Percentiles rank a stretch among this genome's conserved stretches.
Conservation (phyloP, 2,113 vertebrate genomes). For the Edolisoma coerulescens region DNA sequence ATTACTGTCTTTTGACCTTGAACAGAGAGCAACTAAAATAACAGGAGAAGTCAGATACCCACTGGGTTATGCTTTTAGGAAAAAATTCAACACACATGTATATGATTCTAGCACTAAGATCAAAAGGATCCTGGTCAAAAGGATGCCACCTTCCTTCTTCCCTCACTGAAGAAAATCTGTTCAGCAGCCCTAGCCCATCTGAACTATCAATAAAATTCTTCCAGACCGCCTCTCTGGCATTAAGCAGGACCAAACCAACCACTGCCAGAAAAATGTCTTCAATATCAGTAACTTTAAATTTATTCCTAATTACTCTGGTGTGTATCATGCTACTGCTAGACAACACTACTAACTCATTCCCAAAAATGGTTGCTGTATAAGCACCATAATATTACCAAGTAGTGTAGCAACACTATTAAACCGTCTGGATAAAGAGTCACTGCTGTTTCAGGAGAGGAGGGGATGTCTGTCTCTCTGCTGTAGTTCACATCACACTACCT, state of each 20-base stretch:
- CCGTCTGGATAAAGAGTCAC: not conserved
- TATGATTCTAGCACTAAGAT: not conserved
- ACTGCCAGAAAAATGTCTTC: not conserved
- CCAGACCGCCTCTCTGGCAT: not conserved
- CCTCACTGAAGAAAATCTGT: not conserved
- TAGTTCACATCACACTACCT: not conserved
- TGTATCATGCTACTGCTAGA: not conserved
- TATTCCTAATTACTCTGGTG: not conserved
- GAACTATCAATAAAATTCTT: not conserved
- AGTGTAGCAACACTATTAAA: not conserved
- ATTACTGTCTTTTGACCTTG: not conserved
- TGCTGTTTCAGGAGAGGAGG: not conserved
- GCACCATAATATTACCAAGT: not conserved
- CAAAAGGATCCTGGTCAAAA: not conserved
- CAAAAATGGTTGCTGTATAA: not conserved
- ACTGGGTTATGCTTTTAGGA: not conserved
- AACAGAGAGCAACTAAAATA: not conserved
- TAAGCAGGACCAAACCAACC: not conserved
- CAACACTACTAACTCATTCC: not conserved
- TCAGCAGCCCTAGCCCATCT: not conserved
- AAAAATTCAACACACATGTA: not conserved
- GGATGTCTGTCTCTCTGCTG: not conserved
- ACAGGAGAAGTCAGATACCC: not conserved
- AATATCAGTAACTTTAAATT: not conserved
- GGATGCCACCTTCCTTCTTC: not conserved